Conservation (phyloP, 2,888 invertebrate genomes). For the Erebia palarica region DNA sequence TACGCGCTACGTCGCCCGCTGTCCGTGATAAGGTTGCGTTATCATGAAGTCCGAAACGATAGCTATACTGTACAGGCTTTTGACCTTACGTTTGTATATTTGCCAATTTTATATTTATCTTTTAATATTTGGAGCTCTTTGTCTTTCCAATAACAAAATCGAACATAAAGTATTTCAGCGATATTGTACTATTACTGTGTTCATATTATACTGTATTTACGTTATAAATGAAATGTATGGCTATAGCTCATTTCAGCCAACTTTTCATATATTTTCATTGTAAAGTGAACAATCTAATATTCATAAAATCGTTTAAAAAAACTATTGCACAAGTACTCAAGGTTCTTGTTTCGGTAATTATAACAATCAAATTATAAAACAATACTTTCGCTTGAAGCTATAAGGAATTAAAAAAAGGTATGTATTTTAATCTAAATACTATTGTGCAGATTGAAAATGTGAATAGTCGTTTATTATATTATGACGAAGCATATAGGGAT, state of each 20-base stretch:
- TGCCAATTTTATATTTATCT: no score
- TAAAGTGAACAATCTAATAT: no score
- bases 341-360: neutral
- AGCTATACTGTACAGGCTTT: conserved; percentile 9
- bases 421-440: neutral
- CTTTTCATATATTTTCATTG: no score
- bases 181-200: no score
- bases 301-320: no score
- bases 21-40: conserved; percentile 15
- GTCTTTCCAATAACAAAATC: no score
- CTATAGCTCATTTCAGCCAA: no score
- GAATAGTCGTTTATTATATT: neutral
- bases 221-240: no score
- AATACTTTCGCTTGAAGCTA: conserved; percentile 1
- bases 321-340: neutral
- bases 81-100: neutral
- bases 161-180: no score
- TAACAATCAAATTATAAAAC: neutral
- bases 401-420: neutral
- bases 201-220: no score
- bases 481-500: no score
- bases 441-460: neutral
- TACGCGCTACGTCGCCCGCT: conserved; percentile 47
- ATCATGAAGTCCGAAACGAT: conserved; percentile 14
- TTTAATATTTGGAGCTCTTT: no score